Base-by-base conservation (phyloP, 1,140 invertebrate genomes). In the Brachionus angularis region DNA sequence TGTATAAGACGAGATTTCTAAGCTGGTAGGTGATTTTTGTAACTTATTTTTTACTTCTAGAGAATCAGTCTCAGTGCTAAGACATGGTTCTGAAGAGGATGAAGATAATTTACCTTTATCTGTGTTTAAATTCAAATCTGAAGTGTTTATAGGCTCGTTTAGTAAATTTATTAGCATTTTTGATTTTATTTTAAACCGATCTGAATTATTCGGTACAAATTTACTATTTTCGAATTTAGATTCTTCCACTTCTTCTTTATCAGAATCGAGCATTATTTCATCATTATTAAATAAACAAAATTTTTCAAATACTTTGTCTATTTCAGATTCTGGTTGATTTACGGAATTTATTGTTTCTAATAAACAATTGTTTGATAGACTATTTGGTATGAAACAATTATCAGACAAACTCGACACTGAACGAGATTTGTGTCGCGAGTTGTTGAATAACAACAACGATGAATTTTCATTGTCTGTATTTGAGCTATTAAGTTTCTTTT, bases 251-350 rank as follows among this genome's bases (percentile, higher is more conserved):
- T n/a, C n/a, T n/a, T n/a, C n/a, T n/a, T n/a, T n/a, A 31, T 55
- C 33, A 3, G 34, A 47, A 12, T 64, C 39, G 25, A 23, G 23
- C 62, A 67, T 67, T 14, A 67, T 67, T 1, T 42, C 25, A 25
- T 67, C 62, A 36, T 67, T 67, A 4, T 46, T 42, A 0, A 36
- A 8, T 29, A 29, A 12, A 23, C 62, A 67, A 50, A 67, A 67
- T 14, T 47, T 46, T 14, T 67, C 62, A 29, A 67, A 67, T 12
- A 67, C 12, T 33, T 67, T 29, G 36, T 67, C 62, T 12, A 42
- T 67, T 3, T 18, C 14, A 58, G 18, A 0, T 39, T 16, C 16
- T 31, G 39, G 25, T 58, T 39, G 18, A n/a, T n/a, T n/a, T n/a
- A n/a, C n/a, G n/a, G n/a, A n/a, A n/a, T n/a, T n/a, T n/a, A n/a